These are phyloP conservation scores for Zaprionus camerounensis DNA, from an alignment of 1,140 invertebrate species.

Conservation along the genomic window DNA sequence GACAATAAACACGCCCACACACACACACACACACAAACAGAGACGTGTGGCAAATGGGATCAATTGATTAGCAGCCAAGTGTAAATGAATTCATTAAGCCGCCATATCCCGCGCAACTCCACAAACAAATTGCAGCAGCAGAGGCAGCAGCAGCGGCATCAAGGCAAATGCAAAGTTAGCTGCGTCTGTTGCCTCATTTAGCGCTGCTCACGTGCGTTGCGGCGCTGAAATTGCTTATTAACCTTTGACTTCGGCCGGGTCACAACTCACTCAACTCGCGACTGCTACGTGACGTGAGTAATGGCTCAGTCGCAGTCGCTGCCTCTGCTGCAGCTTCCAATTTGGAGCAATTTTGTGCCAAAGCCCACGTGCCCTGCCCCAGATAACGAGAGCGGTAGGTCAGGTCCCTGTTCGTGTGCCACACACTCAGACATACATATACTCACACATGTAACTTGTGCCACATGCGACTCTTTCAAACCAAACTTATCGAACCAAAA, in stretches of 20 bases:
- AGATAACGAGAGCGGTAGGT: slow-evolving; percentile 29
- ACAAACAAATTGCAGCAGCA: slow-evolving; percentile 3
- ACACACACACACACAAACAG: slow-evolving; percentile 13
- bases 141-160: slow-evolving; percentile 26
- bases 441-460: neutral
- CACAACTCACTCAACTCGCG: slow-evolving; percentile 23
- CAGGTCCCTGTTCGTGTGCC: slow-evolving; percentile 11
- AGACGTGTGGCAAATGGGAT: slow-evolving; percentile 59
- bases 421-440: neutral
- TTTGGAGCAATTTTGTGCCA: slow-evolving; percentile 24
- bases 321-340: slow-evolving; percentile 15
- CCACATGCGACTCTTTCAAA: neutral
- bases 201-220: slow-evolving; percentile 39
- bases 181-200: slow-evolving; percentile 15
- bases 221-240: slow-evolving; percentile 49
- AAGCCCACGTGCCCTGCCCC: neutral
- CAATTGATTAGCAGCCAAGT: slow-evolving; percentile 76
- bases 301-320: slow-evolving; percentile 6
- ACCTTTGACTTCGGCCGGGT: slow-evolving; percentile 40
- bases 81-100: slow-evolving; percentile 75
- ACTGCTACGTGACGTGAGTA: slow-evolving; percentile 37
- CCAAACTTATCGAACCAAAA: neutral
- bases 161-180: slow-evolving; percentile 33
- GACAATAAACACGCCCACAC: slow-evolving; percentile 30
- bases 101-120: slow-evolving; percentile 7